Evolutionary conservation across 1,140 invertebrate species (phyloP).

Genomic region (Cydia pomonella): DNA sequence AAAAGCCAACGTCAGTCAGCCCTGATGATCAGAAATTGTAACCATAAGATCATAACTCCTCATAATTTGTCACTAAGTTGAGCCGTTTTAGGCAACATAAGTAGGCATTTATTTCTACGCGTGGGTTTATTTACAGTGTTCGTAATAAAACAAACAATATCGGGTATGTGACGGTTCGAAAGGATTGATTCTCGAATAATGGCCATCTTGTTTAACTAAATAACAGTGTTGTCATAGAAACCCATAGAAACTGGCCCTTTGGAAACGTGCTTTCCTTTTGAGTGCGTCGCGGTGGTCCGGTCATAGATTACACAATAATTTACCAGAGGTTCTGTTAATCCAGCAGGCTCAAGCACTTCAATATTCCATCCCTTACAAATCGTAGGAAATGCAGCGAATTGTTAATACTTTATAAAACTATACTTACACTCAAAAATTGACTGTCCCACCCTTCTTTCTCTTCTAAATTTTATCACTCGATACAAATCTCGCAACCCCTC

Average conservation of each 20-base stretch:
- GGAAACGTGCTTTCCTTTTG: constrained; percentile 35
- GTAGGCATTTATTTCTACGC: constrained; percentile 32
- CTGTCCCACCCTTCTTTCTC: no score
- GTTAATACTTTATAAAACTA: no score
- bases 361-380: no score
- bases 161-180: constrained; percentile 38
- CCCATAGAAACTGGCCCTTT: constrained; percentile 42
- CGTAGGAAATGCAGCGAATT: no score
- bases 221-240: constrained; percentile 54
- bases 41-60: neutral
- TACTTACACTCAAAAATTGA: no score
- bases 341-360: no score
- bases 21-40: neutral
- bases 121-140: constrained; percentile 37
- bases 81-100: constrained; percentile 15
- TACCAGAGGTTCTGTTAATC: neutral
- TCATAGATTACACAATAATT: neutral
- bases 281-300: constrained; percentile 44
- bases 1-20: constrained; percentile 1
- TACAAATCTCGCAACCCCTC: no score
- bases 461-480: no score
- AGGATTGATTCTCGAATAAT: constrained; percentile 53
- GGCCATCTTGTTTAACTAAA: constrained; percentile 56
- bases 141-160: constrained; percentile 45
- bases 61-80: neutral